Percentiles rank a stretch among this genome's conserved stretches.
Conservation (phyloP, 1,140 invertebrate species). For the Drosophila kikkawai region DNA sequence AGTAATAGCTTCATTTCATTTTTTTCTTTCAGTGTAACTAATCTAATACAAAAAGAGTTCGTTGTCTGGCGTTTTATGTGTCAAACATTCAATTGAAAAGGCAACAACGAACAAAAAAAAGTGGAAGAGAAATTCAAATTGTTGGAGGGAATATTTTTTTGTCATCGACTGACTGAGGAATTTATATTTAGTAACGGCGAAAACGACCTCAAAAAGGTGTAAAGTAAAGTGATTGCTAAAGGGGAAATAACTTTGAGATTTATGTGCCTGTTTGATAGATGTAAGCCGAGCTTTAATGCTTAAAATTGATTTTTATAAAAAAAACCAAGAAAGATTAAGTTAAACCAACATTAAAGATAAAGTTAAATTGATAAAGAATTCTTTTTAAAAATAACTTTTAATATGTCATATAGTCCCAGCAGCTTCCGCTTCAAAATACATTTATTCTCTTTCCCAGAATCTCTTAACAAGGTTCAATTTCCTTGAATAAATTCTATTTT, state of each 20-base stretch:
- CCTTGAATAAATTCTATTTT: slow-evolving; percentile 19
- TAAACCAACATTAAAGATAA: neutral
- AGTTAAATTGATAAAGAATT: neutral
- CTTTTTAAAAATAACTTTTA: neutral
- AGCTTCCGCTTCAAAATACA: neutral
- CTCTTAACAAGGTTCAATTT: slow-evolving; percentile 8
- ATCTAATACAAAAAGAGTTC: slow-evolving; percentile 14
- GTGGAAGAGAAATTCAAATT: slow-evolving; percentile 44
- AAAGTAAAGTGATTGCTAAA: slow-evolving; percentile 9
- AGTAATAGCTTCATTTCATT: no score
- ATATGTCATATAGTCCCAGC: neutral
- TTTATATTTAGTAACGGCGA: slow-evolving; percentile 11
- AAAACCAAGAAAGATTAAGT: neutral
- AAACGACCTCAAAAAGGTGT: slow-evolving; percentile 16
- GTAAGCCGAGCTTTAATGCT: neutral
- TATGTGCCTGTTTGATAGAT: neutral
- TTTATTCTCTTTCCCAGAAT: slow-evolving; percentile 1
- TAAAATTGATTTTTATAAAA: no score
- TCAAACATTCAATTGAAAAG: slow-evolving; percentile 60
- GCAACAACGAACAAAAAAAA: slow-evolving; percentile 2
- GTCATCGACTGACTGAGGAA: neutral
- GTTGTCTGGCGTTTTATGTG: slow-evolving; percentile 65
- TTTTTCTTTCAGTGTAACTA: neutral
- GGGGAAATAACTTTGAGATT: neutral
- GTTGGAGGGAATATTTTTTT: slow-evolving; percentile 24